Base-by-base conservation (phyloP, 2,888 invertebrate species). In the Meteorus cinctellus region DNA sequence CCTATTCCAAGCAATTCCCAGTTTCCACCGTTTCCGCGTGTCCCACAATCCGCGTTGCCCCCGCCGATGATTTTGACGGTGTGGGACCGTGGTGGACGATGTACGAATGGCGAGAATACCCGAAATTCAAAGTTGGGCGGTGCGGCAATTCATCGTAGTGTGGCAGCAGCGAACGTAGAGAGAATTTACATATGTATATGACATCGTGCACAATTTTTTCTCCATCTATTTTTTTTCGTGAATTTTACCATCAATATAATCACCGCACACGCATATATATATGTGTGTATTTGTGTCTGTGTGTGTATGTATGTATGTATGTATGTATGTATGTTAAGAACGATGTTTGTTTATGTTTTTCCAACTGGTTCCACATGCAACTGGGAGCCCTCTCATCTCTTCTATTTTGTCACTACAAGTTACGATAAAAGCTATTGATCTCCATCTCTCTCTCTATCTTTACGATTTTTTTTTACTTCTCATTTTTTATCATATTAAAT, bases 401-500 rank as follows among this genome's bases (percentile, higher is more conserved):
- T 34, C 34, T 34, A 34, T 34, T 34, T 8, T 6, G 2, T 34
- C 34, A 34, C 34, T 34, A 34, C 1, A 34, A 1, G 34, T 34
- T 34, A 0, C 34, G 8, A 41, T 4, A 12, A 41, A 41, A 41
- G 0, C 2, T 0, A 12, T 41, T 0, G 41, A 1, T 34, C 24
- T 24, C 34, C 34, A 2, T 4, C 34, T 34, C 34, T 34, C 8
- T 8, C 34, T 4, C 34, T 34, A 34, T 34, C 24, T 24, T 24
- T 34, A 34, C 16, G 8, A 19, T 45, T 41, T 60, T 60, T 24
- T 12, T n/a, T 48, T 8, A 8, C 5, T 55, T 55, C n/a, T 19
- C n/a, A 8, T 4, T n/a, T 27, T 1, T 62, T 79, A 80, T 85
- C 87, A 84, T 89, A 88, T 88, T 88, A 89, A 89, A 89, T 88